These are phyloP conservation scores for Lophotis ruficrista DNA, from an alignment of 2,113 vertebrate genomes.

Conservation along the genomic window DNA sequence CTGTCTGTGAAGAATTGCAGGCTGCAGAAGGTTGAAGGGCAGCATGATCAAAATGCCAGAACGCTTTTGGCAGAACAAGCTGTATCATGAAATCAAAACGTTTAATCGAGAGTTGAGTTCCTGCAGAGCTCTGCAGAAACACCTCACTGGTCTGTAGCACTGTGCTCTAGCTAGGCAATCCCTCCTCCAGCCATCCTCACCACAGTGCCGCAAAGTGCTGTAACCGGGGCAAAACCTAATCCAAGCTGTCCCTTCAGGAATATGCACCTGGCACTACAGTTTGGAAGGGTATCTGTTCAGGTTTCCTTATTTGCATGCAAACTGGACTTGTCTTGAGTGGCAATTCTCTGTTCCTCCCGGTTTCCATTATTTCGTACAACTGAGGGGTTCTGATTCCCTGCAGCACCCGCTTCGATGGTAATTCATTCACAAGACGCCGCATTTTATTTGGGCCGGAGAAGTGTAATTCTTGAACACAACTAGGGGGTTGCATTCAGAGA, in stretches of 20 bases:
- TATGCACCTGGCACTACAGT: background rate
- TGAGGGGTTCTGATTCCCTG: background rate
- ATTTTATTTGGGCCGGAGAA: background rate
- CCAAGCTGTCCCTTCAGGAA: background rate
- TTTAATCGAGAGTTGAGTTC: fast-evolving
- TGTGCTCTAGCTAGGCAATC: background rate
- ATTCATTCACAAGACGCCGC: fast-evolving
- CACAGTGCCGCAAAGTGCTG: background rate
- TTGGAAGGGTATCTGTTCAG: background rate
- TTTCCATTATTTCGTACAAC: background rate
- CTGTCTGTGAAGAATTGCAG: background rate
- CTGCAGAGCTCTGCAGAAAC: background rate
- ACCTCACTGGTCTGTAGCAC: background rate
- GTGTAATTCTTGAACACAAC: background rate
- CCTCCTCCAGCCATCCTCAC: background rate
- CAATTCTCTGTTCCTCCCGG: background rate
- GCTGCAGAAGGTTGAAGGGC: slow-evolving; percentile 10
- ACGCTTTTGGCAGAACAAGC: slow-evolving; percentile 10
- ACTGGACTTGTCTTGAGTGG: background rate
- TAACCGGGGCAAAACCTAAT: background rate
- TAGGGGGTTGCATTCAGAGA: background rate
- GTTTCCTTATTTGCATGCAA: background rate
- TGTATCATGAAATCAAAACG: slow-evolving; percentile 5
- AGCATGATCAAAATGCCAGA: background rate
- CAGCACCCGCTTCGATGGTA: background rate